Conservation (phyloP, 2,888 invertebrate genomes). For the Drosophila pegasa region DNA sequence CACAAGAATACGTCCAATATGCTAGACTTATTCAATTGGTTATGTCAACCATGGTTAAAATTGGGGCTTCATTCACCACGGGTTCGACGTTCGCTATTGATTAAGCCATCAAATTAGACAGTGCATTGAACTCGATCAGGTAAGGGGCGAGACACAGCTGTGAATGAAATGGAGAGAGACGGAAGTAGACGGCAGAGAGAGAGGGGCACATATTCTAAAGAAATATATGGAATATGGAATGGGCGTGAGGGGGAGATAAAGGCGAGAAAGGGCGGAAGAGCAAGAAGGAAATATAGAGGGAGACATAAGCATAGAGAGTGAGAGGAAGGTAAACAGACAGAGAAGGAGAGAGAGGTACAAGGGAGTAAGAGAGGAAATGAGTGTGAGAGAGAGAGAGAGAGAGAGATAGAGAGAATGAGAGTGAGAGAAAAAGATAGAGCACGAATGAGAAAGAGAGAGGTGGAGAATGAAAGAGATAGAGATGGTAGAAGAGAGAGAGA, state of each 20-base stretch:
- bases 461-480: neutral
- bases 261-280: neutral
- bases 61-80: constrained; percentile 2
- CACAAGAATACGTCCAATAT: constrained; percentile 12
- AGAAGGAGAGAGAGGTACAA: no score
- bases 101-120: constrained; percentile 45
- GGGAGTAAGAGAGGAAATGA: neutral
- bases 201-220: neutral
- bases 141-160: neutral
- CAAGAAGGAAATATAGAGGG: no score
- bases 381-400: neutral
- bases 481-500: neutral
- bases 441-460: neutral
- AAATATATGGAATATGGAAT: neutral
- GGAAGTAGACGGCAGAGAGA: neutral
- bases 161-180: neutral
- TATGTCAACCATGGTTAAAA: constrained; percentile 38
- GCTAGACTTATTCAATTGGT: constrained; percentile 69
- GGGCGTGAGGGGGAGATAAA: neutral
- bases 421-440: neutral
- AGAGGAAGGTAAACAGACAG: no score
- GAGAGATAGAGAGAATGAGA: neutral
- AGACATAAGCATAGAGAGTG: no score
- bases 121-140: constrained; percentile 49
- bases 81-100: constrained; percentile 24